Evolutionary conservation across 1,140 invertebrate genomes (phyloP).

Genomic region (Cecropterus lyciades): DNA sequence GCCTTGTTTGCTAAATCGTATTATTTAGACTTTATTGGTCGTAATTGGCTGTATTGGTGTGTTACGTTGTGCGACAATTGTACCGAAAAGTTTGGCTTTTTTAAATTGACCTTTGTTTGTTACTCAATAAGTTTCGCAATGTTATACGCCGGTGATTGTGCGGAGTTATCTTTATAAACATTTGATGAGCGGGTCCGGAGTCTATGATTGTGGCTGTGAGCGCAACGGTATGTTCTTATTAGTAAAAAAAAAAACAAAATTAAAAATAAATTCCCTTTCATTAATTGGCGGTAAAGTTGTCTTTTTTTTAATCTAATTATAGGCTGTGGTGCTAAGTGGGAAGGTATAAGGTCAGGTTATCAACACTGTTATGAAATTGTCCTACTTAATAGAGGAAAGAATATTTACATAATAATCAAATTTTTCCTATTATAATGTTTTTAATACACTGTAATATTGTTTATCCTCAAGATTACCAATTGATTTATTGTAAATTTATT

Average conservation of each 20-base stretch:
- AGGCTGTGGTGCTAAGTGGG: neutral
- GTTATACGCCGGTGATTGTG: slow-evolving; percentile 39
- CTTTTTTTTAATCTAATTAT: slow-evolving; percentile 32
- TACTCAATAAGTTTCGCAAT: slow-evolving; percentile 45
- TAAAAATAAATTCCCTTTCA: slow-evolving; percentile 13
- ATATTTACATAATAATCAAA: too few relatives aligned
- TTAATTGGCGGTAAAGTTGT: slow-evolving; percentile 12
- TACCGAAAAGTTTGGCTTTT: slow-evolving; percentile 37
- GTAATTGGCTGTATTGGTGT: slow-evolving; percentile 44
- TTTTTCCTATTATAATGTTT: too few relatives aligned
- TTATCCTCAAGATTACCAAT: too few relatives aligned
- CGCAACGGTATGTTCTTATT: slow-evolving; percentile 43
- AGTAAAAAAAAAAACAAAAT: too few relatives aligned
- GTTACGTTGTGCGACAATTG: slow-evolving; percentile 36
- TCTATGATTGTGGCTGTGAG: slow-evolving; percentile 42
- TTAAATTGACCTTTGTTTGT: slow-evolving; percentile 42
- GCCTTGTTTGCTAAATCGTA: slow-evolving; percentile 43
- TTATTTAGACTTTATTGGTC: slow-evolving; percentile 41
- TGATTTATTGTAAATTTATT: too few relatives aligned
- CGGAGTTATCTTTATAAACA: slow-evolving; percentile 28
- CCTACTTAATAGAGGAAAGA: too few relatives aligned
- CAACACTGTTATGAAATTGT: too few relatives aligned
- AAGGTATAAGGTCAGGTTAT: too few relatives aligned
- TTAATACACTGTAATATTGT: too few relatives aligned
- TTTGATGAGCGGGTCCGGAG: slow-evolving; percentile 45